These are phyloP conservation scores for Sphenopsis melanotis DNA, from an alignment of 2,797 vertebrate species.

Conservation along the genomic window DNA sequence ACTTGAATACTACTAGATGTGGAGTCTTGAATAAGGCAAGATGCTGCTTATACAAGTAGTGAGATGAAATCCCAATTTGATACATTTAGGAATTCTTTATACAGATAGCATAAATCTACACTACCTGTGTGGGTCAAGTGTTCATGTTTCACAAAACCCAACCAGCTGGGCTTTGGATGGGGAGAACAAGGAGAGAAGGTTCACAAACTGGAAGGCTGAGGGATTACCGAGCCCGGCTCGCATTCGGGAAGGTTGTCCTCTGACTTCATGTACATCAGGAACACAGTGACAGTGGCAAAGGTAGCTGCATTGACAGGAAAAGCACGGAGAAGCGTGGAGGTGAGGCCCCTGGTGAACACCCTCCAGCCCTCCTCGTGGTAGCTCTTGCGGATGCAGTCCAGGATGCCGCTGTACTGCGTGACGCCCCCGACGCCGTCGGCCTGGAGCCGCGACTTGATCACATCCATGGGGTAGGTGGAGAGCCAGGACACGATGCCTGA, in stretches of 20 bases:
- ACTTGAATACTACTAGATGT: neutral
- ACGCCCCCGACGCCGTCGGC: slow-evolving; percentile 88
- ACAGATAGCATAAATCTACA: neutral
- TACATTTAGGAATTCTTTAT: slow-evolving; percentile 28
- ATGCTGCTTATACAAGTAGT: slow-evolving; percentile 25
- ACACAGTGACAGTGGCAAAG: slow-evolving; percentile 91
- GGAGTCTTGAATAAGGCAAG: slow-evolving; percentile 43
- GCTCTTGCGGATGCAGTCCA: slow-evolving; percentile 90
- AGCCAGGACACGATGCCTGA: slow-evolving; percentile 94
- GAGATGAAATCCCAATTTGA: slow-evolving; percentile 37
- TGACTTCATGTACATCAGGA: slow-evolving; percentile 86
- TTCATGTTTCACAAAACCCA: neutral
- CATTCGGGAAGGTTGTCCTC: slow-evolving; percentile 76
- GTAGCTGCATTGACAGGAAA: slow-evolving; percentile 96
- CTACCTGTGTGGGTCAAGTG: neutral
- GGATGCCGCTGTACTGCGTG: slow-evolving; percentile 84
- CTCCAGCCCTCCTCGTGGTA: slow-evolving; percentile 87
- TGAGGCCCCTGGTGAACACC: slow-evolving; percentile 92
- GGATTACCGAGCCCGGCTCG: slow-evolving; percentile 74
- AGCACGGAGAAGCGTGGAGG: slow-evolving; percentile 92
- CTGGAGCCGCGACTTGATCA: slow-evolving; percentile 95
- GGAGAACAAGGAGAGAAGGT: neutral
- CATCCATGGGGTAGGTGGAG: slow-evolving; percentile 92
- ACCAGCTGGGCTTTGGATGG: neutral
- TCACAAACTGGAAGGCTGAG: slow-evolving; percentile 85